phyloP scores from a whole-genome alignment of 1,140 invertebrate genomes.

The Leptinotarsa lineolata region DNA sequence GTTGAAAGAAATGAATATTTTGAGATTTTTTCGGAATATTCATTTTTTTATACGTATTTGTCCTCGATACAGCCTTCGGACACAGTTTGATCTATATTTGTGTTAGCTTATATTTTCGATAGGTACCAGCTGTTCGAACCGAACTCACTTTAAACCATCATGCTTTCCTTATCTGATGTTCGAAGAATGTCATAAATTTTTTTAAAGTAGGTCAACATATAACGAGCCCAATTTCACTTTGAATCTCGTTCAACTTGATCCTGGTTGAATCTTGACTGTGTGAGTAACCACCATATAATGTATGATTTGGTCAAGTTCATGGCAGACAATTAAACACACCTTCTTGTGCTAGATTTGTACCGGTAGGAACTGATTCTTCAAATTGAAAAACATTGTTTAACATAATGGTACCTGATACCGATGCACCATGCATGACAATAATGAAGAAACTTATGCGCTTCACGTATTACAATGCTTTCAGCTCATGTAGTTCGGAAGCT shows the following conservation, averaged over 20 bases:
- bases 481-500: too few relatives aligned
- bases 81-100: too few relatives aligned
- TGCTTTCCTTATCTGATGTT: too few relatives aligned
- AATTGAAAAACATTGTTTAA: background rate
- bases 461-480: too few relatives aligned
- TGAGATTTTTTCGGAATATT: too few relatives aligned
- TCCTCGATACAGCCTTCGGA: too few relatives aligned
- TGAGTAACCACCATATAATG: background rate
- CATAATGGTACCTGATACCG: background rate
- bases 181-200: background rate
- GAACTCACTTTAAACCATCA: too few relatives aligned
- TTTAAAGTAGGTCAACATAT: background rate
- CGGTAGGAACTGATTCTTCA: background rate
- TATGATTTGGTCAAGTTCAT: background rate
- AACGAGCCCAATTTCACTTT: conserved; percentile 6
- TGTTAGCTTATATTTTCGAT: too few relatives aligned
- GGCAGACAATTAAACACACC: background rate
- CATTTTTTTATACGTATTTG: too few relatives aligned
- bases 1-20: too few relatives aligned
- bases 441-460: too few relatives aligned
- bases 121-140: too few relatives aligned
- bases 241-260: background rate
- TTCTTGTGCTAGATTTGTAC: background rate
- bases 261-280: background rate
- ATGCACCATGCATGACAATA: background rate